Evolutionary conservation across 2,888 invertebrate genomes (phyloP).

Genomic region (Xylota segnis): DNA sequence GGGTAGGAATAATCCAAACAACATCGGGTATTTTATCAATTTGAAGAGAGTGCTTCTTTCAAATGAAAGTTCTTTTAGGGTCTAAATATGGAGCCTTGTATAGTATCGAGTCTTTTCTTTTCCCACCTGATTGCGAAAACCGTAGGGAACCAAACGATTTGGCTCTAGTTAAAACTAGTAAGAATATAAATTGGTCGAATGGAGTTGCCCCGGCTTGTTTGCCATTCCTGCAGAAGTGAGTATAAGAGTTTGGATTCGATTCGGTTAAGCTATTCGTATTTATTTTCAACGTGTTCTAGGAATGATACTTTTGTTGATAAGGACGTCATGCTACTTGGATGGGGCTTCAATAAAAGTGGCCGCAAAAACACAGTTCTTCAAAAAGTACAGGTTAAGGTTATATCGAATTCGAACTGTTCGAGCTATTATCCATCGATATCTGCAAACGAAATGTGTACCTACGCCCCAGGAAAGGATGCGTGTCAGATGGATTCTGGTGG

Average conservation of each 20-base stretch:
- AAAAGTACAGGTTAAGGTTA: background rate
- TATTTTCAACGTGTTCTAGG: background rate
- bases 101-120: background rate
- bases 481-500: background rate
- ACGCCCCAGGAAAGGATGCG: background rate
- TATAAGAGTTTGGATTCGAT: background rate
- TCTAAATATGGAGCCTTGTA: background rate
- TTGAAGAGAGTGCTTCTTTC: background rate
- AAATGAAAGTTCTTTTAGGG: background rate
- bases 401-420: background rate
- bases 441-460: background rate
- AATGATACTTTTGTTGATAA: background rate
- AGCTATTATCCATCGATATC: background rate
- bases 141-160: background rate
- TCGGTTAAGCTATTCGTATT: background rate
- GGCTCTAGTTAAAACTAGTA: background rate
- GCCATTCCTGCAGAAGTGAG: background rate
- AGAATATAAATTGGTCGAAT: background rate
- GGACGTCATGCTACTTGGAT: background rate
- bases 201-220: background rate
- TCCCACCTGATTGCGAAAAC: background rate
- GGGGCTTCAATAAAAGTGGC: background rate
- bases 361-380: background rate
- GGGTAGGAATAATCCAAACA: too few species aligned
- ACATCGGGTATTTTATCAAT: too few species aligned